Base-by-base conservation (phyloP, 2,113 vertebrate genomes). In the Phoenicopterus ruber region DNA sequence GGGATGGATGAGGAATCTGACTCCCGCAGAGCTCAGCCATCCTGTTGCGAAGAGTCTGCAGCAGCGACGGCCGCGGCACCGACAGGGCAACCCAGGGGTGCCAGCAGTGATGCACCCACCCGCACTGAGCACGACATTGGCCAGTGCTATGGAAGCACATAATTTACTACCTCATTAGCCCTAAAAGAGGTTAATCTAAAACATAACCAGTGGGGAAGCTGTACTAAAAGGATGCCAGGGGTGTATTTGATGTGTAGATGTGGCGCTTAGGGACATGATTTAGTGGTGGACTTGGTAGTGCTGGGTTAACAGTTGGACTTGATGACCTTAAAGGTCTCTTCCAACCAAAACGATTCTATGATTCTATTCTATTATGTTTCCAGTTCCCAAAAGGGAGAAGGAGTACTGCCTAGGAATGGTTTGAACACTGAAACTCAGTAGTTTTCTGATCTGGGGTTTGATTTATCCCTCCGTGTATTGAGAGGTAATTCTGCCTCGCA, bases 31-130 rank as follows among this genome's bases (percentile, higher is more conserved):
- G 55, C 69, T 54, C 46, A 59, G 44, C 17, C 55, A 6, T 26
- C 44, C 54, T n/a, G 3, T 20, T 81, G 18, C 11, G 67, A 61
- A 28, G 34, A 59, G 25, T 29, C 34, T n/a, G 46, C 70, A 20
- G 63, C 34, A 28, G 17, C 4, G 0, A 12, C 7, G 19, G 49
- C 50, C 7, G 0, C 46, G 22, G 54, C 32, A 1, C 42, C 4
- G 24, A 19, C 36, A 16, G 40, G 20, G 31, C 22, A 34, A 16
- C 36, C 49, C 36, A 19, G 36, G 65, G 47, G 13, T 69, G 69
- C 44, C 63, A 52, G 57, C 57, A 49, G 57, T 1, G 17, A 47
- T 36, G 9, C 28, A 20, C 31, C 65, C 70, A 16, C 22, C 67
- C 47, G 50, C 55, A 6, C n/a, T 38, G 5, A n/a, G 50, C 36